Percentiles rank a stretch among this genome's conserved stretches.
Evolutionary conservation across 2,113 vertebrate species (phyloP).

Genomic region (Australoheros scitulus): DNA sequence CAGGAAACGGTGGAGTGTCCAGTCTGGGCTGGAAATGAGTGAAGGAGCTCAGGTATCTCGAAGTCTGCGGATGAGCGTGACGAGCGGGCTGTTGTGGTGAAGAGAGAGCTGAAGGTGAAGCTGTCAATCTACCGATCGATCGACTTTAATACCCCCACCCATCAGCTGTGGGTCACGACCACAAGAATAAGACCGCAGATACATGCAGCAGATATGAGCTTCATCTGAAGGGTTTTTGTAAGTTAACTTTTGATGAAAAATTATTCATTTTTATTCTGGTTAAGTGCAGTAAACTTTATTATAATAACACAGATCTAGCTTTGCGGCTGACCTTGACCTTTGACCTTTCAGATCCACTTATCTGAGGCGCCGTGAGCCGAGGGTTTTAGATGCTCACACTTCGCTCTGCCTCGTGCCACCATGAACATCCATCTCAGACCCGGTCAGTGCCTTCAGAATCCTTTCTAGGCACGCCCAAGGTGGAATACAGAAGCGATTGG

Average conservation of each 20-base stretch:
- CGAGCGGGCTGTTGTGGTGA: fast-evolving
- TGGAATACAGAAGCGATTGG: not conserved
- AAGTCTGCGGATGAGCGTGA: fast-evolving
- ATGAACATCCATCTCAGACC: not conserved
- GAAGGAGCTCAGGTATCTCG: fast-evolving
- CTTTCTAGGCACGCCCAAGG: not conserved
- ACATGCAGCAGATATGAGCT: too few species aligned
- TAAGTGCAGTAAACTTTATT: not conserved
- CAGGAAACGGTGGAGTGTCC: too few species aligned
- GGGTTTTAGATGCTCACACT: not conserved
- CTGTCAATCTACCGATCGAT: too few species aligned
- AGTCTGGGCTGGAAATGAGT: too few species aligned
- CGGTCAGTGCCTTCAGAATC: not conserved
- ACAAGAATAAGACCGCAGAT: too few species aligned
- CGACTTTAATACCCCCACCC: not conserved
- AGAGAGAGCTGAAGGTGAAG: not conserved
- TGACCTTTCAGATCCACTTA: not conserved
- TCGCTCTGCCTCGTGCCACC: not conserved
- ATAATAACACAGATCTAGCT: not conserved
- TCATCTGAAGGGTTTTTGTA: fast-evolving
- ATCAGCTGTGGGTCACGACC: not conserved
- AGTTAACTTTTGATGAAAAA: not conserved
- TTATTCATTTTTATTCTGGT: not conserved
- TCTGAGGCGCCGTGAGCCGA: not conserved
- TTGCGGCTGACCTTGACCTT: slow-evolving; percentile 16